Base-by-base conservation (phyloP, 2,113 vertebrate species). In the Halichoerus grypus region DNA sequence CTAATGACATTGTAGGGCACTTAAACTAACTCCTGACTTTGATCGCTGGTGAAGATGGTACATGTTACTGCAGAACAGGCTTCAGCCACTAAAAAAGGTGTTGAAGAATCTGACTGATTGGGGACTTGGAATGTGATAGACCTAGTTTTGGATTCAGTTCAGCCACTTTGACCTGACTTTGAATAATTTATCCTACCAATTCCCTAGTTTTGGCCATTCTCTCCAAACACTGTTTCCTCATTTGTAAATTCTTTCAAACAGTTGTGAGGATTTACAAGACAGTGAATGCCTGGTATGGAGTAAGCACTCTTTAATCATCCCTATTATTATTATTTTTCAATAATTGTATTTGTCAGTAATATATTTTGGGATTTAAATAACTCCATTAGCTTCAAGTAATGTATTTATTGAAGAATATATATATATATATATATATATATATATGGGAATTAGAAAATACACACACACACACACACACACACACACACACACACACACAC, bases 341-440 rank as follows among this genome's bases (percentile, higher is more conserved):
- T 93, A 76, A 57, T 65, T 84, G 28, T 77, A 86, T 83, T 94
- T 95, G 4, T 28, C 21, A 69, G 33, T 74, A 71, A 82, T 36
- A 51, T 86, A 69, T 74, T 95, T 95, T 42, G 92, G 21, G 39
- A 6, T 55, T 85, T 96, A 93, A 96, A 69, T 21, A 96, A 53
- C 31, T 85, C 57, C 22, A 28, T 42, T 83, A 67, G 4, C 39
- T 10, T 93, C n/a, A 88, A 16, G 2, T 61, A 95, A 63, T 82
- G 15, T 36, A 31, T 83, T 79, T 72, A 86, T 42, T 81, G 18
- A 63, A 84, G 95, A 4, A 26, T 7, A 33, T 33, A 33, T 67
- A 15, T 53, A 15, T 53, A 53, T 53, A 53, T 53, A 15, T 15
- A 53, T 53, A 53, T 15, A 53, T 14, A 51, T 51, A 51, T 51